A percentile compares a stretch with the other conserved stretches of the same genome.
Conservation (phyloP, 1,140 invertebrate genomes). For the Papilio helenus region DNA sequence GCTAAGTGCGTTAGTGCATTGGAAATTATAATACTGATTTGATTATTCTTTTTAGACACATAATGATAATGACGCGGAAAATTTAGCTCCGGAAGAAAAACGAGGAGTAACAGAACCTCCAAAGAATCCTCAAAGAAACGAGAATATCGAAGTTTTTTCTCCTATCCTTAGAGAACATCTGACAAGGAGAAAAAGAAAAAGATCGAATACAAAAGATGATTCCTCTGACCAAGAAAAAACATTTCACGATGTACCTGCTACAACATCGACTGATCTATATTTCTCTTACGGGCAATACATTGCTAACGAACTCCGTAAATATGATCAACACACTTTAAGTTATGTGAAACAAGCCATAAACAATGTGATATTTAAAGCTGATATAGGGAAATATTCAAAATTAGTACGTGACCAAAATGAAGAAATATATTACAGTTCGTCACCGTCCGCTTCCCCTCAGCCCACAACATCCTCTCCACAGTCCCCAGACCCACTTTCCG, state of each 20-base stretch:
- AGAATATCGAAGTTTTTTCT: neutral
- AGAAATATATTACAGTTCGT: neutral
- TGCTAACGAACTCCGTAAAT: slow-evolving; percentile 44
- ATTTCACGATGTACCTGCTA: neutral
- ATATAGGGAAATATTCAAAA: slow-evolving; percentile 41
- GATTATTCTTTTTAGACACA: neutral
- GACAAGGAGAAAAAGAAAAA: neutral
- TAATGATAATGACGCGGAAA: neutral
- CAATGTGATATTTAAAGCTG: slow-evolving; percentile 44
- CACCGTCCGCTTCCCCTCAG: neutral
- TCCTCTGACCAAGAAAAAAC: neutral
- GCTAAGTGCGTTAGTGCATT: too few relatives aligned
- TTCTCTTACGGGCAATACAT: slow-evolving; percentile 37
- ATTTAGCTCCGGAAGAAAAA: neutral
- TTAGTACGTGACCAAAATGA: neutral
- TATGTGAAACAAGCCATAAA: slow-evolving; percentile 45
- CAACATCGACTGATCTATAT: slow-evolving; percentile 32
- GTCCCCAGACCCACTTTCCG: neutral
- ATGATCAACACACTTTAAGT: slow-evolving; percentile 39
- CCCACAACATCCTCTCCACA: neutral
- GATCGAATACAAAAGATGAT: neutral
- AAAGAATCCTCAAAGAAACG: neutral
- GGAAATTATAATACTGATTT: too few relatives aligned
- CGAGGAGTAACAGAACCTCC: neutral
- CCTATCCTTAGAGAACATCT: neutral